Evolutionary conservation across 2,888 invertebrate species (phyloP).

Genomic region (Acleris cristana): DNA sequence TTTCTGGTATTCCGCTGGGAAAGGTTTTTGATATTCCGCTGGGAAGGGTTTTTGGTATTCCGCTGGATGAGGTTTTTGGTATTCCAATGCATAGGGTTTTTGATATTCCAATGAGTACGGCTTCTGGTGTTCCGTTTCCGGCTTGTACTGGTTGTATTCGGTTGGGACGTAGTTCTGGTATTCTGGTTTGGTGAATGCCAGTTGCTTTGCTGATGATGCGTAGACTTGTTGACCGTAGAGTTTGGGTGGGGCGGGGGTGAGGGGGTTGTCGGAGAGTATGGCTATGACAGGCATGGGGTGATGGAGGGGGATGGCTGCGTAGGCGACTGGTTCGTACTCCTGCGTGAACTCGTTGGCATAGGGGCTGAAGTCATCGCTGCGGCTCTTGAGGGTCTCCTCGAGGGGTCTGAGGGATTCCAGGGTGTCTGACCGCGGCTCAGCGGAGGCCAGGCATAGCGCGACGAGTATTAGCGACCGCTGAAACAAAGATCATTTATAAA

Average conservation of each 20-base stretch:
- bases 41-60: conserved; percentile 17
- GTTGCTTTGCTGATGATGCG: conserved; percentile 29
- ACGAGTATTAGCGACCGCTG: conserved; percentile 30
- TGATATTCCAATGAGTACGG: conserved; percentile 1
- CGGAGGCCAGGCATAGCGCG: conserved; percentile 22
- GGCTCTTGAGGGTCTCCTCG: conserved; percentile 47
- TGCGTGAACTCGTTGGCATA: conserved; percentile 54
- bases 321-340: conserved; percentile 63
- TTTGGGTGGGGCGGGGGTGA: conserved; percentile 40
- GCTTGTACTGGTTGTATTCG: conserved; percentile 7
- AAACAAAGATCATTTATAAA: background rate
- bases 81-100: conserved; percentile 6
- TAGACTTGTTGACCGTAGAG: conserved; percentile 10
- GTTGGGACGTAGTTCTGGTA: conserved; percentile 12
- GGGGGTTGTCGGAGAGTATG: conserved; percentile 55
- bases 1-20: conserved; percentile 15
- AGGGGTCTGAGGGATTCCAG: conserved; percentile 52
- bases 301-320: conserved; percentile 68
- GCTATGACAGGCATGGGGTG: conserved; percentile 64
- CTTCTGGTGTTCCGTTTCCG: conserved; percentile 13
- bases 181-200: conserved; percentile 35
- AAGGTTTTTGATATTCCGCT: conserved; percentile 11
- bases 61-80: background rate
- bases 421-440: conserved; percentile 49
- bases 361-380: conserved; percentile 50